Percentiles rank a stretch among this genome's conserved stretches.
phyloP scores from a whole-genome alignment of 2,113 vertebrate species.

The Actinemys pallida region DNA sequence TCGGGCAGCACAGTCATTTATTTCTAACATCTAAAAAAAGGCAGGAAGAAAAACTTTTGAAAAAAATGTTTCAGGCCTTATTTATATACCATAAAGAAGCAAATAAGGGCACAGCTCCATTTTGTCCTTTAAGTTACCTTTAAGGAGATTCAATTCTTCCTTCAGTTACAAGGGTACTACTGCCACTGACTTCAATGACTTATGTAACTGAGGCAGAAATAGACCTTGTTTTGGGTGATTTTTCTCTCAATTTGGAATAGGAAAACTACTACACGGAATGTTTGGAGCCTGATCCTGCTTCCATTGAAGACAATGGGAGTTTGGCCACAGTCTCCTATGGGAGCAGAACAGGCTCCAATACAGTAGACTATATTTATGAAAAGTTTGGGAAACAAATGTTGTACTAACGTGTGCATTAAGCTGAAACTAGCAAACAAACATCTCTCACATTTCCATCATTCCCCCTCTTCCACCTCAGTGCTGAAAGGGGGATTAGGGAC shows the following conservation, averaged over 20 bases:
- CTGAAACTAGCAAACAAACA: neutral
- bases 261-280: neutral
- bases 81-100: neutral
- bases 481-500: neutral
- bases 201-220: neutral
- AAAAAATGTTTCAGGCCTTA: neutral
- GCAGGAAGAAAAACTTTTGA: neutral
- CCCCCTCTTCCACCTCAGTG: neutral
- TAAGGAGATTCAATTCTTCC: neutral
- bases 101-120: neutral
- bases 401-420: neutral
- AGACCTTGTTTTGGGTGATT: neutral
- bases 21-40: neutral
- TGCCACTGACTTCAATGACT: neutral
- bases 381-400: neutral
- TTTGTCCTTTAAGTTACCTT: rapidly evolving
- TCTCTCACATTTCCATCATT: neutral
- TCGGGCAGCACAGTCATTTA: neutral
- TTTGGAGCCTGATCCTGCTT: neutral
- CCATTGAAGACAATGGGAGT: neutral
- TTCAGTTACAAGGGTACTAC: neutral
- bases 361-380: neutral
- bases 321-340: neutral
- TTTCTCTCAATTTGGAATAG: neutral
- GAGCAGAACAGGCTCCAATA: neutral